These are phyloP conservation scores for Trichomycterus rosablanca DNA, from an alignment of 2,113 vertebrate species.

Conservation along the genomic window DNA sequence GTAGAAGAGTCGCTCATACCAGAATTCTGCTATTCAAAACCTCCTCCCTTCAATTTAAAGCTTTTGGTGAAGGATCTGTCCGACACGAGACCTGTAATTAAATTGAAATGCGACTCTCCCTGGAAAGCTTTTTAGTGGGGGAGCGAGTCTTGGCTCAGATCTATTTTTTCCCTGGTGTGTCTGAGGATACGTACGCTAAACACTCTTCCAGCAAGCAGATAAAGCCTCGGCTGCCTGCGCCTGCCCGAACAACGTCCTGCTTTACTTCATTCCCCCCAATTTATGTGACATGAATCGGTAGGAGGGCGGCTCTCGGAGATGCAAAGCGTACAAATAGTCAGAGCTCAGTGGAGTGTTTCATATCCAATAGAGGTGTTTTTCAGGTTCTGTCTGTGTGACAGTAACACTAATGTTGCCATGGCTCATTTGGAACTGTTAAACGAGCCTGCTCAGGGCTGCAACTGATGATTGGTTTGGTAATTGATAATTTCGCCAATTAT, in stretches of 20 bases:
- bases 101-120: conserved; percentile 57
- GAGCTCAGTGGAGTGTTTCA: conserved; percentile 26
- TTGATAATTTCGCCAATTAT: too few species aligned
- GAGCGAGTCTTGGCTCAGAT: conserved; percentile 32
- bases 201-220: conserved; percentile 22
- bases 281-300: conserved; percentile 29
- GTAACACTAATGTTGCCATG: conserved; percentile 3
- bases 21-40: conserved; percentile 27
- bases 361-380: conserved; percentile 34
- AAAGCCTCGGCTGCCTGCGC: conserved; percentile 11
- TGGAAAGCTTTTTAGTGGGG: conserved; percentile 45
- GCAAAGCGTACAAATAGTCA: conserved; percentile 32
- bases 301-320: conserved; percentile 29
- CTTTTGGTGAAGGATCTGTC: conserved; percentile 67
- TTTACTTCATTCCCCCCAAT: conserved; percentile 27
- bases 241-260: conserved; percentile 22
- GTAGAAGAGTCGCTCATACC: conserved; percentile 41
- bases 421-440: too few species aligned
- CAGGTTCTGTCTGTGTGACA: conserved; percentile 27
- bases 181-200: conserved; percentile 13
- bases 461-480: too few species aligned
- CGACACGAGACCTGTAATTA: conserved; percentile 69
- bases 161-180: conserved; percentile 11
- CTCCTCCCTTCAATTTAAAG: conserved; percentile 65
- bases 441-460: too few species aligned